Conservation (phyloP, 2,113 vertebrate genomes). For the Phyllostomus hastatus region DNA sequence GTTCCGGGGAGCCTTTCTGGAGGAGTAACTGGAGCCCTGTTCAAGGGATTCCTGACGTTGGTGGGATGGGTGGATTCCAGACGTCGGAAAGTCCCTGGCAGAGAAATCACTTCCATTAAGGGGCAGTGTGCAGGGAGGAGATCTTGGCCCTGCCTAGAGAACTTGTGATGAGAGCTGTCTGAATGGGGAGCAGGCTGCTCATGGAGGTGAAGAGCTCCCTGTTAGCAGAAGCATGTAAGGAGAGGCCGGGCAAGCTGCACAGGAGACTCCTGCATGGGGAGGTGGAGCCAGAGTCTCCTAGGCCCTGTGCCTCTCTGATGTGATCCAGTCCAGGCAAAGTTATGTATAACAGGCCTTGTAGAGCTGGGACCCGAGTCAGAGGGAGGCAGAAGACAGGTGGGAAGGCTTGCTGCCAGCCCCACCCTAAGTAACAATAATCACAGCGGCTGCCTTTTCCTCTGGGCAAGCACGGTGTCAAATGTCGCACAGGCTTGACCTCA, state of each 20-base stretch:
- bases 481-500: neutral
- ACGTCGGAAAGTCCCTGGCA: slow-evolving; percentile 56
- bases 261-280: neutral
- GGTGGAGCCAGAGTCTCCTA: neutral
- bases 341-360: neutral
- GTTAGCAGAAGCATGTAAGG: neutral
- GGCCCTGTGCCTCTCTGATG: neutral
- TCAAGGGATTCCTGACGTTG: neutral
- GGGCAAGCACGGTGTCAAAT: neutral
- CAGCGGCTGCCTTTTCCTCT: neutral
- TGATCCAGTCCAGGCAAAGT: neutral
- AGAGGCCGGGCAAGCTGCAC: neutral
- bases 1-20: neutral
- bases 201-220: neutral
- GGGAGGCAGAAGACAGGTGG: neutral
- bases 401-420: neutral
- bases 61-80: neutral
- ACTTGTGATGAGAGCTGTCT: neutral
- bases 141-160: neutral
- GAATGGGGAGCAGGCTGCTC: neutral
- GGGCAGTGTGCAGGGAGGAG: neutral
- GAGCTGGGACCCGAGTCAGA: neutral
- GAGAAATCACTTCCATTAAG: neutral
- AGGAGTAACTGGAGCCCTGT: neutral
- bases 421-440: neutral